Evolutionary conservation across 2,888 invertebrate genomes (phyloP), one percentile per base, ranked within the genome.

Genomic region (Lasioglossum pauxillum): DNA sequence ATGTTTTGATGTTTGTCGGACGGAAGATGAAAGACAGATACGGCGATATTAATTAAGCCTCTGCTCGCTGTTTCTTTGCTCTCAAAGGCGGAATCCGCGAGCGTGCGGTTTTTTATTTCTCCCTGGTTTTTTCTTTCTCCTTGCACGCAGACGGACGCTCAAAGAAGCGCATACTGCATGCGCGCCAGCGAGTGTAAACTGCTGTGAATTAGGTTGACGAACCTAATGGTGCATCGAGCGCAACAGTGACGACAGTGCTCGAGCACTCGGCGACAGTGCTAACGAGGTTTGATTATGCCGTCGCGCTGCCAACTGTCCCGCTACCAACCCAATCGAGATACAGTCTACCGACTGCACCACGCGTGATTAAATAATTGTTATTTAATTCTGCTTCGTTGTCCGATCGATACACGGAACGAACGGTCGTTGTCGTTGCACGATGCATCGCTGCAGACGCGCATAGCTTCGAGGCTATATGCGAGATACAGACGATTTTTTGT

Each of bases 271-370:
- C 64, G 72, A 79, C 78, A 75, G 74, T 82, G 76, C 83, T 89
- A 90, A 90, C 89, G 84, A 90, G 83, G 88, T 90, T 90, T 88
- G 87, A 90, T 90, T 90, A 90, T 82, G 83, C 77, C 77, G 77
- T 82, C 78, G 73, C 72, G 67, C 80, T 79, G 81, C 80, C 78
- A 76, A 57, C 78, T 71, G 74, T 41, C 71, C 53, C 71, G 57
- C 60, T 72, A 69, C 72, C 72, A 73, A 44, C 71, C 72, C 49
- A 69, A 71, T 64, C 79, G n/a, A 60, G 27, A 69, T 23, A 19
- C 16, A 64, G 27, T 60, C 38, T 86, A 75, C 73, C 78, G 69
- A 83, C 67, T 64, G 38, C 75, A 53, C 64, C 46, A 49, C 23
- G 23, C n/a, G 23, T 19, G 23, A n/a, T 53, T 35, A 31, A 77